These are phyloP conservation scores for Tokudaia muenninki DNA, from an alignment of 2,797 vertebrate genomes.

Conservation along the genomic window DNA sequence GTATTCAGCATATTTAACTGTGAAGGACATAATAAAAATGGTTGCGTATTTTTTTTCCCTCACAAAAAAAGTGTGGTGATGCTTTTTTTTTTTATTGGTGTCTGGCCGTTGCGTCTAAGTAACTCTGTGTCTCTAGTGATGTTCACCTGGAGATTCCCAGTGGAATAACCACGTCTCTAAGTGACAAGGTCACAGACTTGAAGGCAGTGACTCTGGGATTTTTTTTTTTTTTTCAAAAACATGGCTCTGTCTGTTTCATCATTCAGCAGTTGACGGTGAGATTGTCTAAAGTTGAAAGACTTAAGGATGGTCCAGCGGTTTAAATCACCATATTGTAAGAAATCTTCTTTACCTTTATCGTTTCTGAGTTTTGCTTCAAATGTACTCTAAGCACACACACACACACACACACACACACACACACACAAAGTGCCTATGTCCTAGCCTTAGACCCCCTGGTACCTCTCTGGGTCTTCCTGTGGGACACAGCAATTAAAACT, in stretches of 20 bases:
- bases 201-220: neutral
- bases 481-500: neutral
- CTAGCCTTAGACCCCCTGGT: neutral
- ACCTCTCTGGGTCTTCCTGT: neutral
- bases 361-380: neutral
- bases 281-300: neutral
- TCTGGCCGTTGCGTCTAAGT: constrained; percentile 64
- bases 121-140: neutral
- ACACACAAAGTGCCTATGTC: neutral
- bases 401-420: neutral
- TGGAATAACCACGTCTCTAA: neutral
- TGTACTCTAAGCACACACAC: neutral
- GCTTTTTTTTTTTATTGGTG: constrained; percentile 59
- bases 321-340: neutral
- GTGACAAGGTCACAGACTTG: neutral
- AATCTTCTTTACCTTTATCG: neutral
- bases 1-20: constrained; percentile 69
- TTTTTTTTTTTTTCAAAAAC: constrained; percentile 54
- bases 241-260: neutral
- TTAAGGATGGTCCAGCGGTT: neutral
- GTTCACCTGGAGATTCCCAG: neutral
- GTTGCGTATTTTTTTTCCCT: constrained; percentile 82
- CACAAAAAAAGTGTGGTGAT: constrained; percentile 78
- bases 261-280: neutral
- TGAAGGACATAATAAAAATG: constrained; percentile 60